Conservation (phyloP, 53 echinoderm and acorn worm species). For the Echinometra lucunter region DNA sequence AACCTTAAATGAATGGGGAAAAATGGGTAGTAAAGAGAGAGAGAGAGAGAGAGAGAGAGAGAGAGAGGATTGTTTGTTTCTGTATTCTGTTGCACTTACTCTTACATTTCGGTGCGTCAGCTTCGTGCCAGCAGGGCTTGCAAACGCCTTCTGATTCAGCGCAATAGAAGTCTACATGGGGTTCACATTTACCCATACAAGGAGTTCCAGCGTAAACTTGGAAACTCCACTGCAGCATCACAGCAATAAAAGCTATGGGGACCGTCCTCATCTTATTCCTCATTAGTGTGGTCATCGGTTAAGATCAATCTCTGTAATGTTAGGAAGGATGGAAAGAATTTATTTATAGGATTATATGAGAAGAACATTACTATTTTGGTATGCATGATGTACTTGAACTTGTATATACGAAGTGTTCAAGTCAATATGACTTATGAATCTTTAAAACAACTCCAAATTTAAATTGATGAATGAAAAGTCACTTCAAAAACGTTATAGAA, state of each 20-base stretch:
- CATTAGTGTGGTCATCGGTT: neutral
- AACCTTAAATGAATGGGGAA: neutral
- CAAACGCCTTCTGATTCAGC: neutral
- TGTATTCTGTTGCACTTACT: neutral
- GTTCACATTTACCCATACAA: neutral
- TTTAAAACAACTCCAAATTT: too few species aligned
- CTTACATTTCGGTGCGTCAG: neutral
- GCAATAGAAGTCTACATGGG: neutral
- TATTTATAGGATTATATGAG: neutral
- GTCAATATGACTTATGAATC: too few species aligned
- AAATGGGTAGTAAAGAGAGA: neutral
- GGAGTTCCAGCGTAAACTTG: neutral
- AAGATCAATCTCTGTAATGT: neutral
- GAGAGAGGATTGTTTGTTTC: too few species aligned
- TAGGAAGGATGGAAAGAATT: neutral
- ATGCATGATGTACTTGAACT: too few species aligned
- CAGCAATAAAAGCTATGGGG: neutral
- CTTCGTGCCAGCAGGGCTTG: neutral
- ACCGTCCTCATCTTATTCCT: neutral
- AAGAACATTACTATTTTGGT: too few species aligned
- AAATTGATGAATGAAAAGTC: too few species aligned
- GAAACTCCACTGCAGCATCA: neutral
- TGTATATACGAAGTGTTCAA: too few species aligned
- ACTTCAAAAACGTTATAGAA: too few species aligned
- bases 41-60: too few species aligned